Evolutionary conservation across 2,113 vertebrate genomes (phyloP).

Genomic region (Rhynchomys soricoides): DNA sequence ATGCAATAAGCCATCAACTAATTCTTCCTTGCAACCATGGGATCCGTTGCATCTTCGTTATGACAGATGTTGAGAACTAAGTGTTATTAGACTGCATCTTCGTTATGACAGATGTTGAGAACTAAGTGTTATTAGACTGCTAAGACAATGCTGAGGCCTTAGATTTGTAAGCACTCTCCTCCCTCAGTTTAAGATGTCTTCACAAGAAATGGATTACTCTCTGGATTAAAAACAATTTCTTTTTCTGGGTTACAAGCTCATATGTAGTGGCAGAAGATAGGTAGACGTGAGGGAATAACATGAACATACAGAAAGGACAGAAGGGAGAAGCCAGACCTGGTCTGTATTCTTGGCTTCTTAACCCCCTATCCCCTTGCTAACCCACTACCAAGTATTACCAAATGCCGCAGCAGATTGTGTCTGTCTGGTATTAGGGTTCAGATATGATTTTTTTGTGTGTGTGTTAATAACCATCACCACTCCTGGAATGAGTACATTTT

Average conservation of each 20-base stretch:
- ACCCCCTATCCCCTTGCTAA: neutral
- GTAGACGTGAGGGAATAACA: neutral
- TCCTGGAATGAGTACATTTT: neutral
- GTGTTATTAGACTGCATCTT: slow-evolving; percentile 10
- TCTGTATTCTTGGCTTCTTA: neutral
- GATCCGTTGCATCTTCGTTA: slow-evolving; percentile 12
- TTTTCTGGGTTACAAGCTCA: neutral
- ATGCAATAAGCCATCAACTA: neutral
- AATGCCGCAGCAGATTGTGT: neutral
- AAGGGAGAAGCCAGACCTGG: neutral
- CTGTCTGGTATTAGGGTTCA: neutral
- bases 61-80: slow-evolving; percentile 53
- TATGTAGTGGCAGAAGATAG: neutral
- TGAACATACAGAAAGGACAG: neutral
- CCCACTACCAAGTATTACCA: neutral
- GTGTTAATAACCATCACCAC: neutral
- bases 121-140: slow-evolving; percentile 29
- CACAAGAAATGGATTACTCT: neutral
- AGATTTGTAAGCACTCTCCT: slow-evolving; percentile 23
- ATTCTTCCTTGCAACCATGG: neutral
- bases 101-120: slow-evolving; percentile 59
- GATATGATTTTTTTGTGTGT: neutral
- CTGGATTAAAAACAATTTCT: neutral
- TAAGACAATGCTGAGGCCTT: slow-evolving; percentile 37
- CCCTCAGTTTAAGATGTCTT: slow-evolving; percentile 38